Conservation (phyloP, 2,797 vertebrate genomes). For the Cryptoblepharus egeriae region DNA sequence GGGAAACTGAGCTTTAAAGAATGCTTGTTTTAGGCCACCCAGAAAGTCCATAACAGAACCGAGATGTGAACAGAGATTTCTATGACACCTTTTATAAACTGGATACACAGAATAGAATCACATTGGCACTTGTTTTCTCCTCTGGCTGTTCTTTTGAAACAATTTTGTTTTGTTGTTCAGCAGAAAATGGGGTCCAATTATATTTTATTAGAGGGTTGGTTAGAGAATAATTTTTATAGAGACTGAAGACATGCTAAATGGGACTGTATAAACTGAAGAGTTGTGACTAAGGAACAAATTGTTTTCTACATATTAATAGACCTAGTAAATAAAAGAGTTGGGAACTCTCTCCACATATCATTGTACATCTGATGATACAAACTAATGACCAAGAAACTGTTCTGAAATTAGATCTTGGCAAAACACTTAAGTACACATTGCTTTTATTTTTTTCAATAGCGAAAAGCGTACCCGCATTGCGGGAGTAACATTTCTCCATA, state of each 20-base stretch:
- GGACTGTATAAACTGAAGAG: not conserved
- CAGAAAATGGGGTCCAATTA: not conserved
- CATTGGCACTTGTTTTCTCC: not conserved
- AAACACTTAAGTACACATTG: not conserved
- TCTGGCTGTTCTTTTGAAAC: conserved; percentile 19
- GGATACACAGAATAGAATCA: not conserved
- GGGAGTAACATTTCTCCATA: too few relatives aligned
- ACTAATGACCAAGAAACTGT: not conserved
- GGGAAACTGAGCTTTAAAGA: not conserved
- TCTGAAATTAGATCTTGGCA: not conserved
- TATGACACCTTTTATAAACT: not conserved
- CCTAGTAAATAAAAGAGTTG: not conserved
- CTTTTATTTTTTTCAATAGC: too few relatives aligned
- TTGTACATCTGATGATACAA: not conserved
- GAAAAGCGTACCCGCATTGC: too few relatives aligned
- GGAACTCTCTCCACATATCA: not conserved
- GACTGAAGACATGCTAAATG: not conserved
- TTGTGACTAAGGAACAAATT: not conserved
- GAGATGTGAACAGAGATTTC: not conserved
- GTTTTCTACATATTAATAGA: not conserved
- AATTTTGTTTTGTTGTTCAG: conserved; percentile 12
- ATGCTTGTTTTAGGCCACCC: not conserved
- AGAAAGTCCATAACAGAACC: not conserved
- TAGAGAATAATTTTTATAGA: conserved; percentile 21
- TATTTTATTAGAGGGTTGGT: conserved; percentile 19